Base-by-base conservation (phyloP, 2,797 vertebrate genomes). In the Argentina silus region DNA sequence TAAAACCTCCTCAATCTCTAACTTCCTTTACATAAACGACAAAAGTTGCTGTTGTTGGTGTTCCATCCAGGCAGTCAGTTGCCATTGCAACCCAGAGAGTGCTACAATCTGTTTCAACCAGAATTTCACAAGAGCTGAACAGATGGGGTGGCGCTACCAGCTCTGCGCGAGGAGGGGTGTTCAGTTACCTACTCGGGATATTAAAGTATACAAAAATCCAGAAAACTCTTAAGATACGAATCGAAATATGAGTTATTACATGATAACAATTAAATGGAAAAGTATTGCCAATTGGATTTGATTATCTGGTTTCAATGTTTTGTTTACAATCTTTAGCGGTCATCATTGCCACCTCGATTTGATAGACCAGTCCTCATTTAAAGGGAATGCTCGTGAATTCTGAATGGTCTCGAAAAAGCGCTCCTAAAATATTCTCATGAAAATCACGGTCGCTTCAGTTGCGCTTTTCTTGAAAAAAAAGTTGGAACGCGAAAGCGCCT, bases 121-220 rank as follows among this genome's bases (percentile, higher is more conserved):
- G 85, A 81, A 81, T 80, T 83, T 83, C 86, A 81, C 85, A 76
- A 72, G 88, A 90, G 87, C 73, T 36, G 88, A 94, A 88, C 94
- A 94, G 94, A 95, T 93, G 94, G 93, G 87, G 62, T 43, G 92
- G 90, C 74, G 67, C 79, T 86, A 93, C 94, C 93, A 94, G 6
- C 7, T 0, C 19, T 5, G 2, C 7, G 0, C 15, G 0, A n/a
- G 7, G 6, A 65, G 72, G 80, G 88, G 89, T 23, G 60, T 3
- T 5, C 4, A 0, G 0, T 6, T 21, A 53, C 7, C 17, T 19
- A 6, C 14, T 17, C 0, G 69, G 2, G 12, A 57, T 23, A 6
- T 64, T 51, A 69, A 78, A 78, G 63, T 7, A 0, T 15, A 50
- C 43, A 0, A 42, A 0, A 17, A 0, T 0, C 42, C 0, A 47